Conservation (phyloP, 1,140 invertebrate genomes). For the Daktulosphaira vitifoliae region DNA sequence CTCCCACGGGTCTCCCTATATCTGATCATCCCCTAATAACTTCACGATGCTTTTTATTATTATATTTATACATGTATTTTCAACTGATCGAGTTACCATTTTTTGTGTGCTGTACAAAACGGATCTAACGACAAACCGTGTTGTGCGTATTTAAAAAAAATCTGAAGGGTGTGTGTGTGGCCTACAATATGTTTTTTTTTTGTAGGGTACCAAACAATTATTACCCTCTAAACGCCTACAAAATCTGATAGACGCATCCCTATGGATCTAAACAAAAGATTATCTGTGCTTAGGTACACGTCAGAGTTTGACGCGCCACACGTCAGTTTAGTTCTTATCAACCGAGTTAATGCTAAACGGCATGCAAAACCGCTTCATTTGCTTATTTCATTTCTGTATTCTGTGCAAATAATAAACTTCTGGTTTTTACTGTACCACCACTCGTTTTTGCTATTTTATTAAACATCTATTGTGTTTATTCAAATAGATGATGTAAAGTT, state of each 20-base stretch:
- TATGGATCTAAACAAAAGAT: constrained; percentile 21
- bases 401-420: not conserved
- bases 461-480: too few species aligned
- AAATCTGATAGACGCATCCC: constrained; percentile 20
- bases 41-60: constrained; percentile 22
- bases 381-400: constrained; percentile 12
- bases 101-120: constrained; percentile 18
- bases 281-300: not conserved
- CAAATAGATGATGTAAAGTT: too few species aligned
- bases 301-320: constrained; percentile 7
- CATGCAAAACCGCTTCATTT: not conserved
- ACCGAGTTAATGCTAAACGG: constrained; percentile 14
- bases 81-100: constrained; percentile 24
- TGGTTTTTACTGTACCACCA: too few species aligned
- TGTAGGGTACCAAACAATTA: constrained; percentile 13
- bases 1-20: constrained; percentile 32
- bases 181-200: constrained; percentile 17
- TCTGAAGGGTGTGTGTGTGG: constrained; percentile 3
- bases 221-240: constrained; percentile 28
- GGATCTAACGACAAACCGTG: constrained; percentile 24
- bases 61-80: constrained; percentile 15
- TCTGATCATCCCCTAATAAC: constrained; percentile 32
- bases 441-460: too few species aligned
- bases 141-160: constrained; percentile 20
- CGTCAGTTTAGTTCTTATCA: not conserved